Conservation (phyloP, 2,888 invertebrate genomes). For the Agriopis aurantiaria region DNA sequence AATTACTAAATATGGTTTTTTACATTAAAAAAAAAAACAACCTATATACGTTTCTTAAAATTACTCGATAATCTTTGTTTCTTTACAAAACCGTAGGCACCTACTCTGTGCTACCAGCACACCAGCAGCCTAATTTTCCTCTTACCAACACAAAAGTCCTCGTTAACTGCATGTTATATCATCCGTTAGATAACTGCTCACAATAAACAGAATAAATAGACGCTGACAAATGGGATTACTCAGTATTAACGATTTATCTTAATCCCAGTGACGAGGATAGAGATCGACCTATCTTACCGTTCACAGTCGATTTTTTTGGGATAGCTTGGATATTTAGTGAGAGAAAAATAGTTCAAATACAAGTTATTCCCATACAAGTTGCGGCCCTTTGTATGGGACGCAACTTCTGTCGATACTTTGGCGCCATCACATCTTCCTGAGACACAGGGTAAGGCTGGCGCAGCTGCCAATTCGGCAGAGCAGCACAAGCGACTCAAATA, state of each 20-base stretch:
- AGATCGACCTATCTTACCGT: conserved; percentile 31
- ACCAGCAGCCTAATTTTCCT: conserved; percentile 11
- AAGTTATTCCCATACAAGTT: too few species aligned
- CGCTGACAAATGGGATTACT: conserved; percentile 46
- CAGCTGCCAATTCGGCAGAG: too few species aligned
- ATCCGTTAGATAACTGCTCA: conserved; percentile 35
- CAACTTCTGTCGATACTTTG: too few species aligned
- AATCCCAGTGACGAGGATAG: conserved; percentile 45
- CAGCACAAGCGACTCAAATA: too few species aligned
- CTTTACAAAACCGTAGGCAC: background rate
- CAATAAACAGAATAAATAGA: conserved; percentile 44
- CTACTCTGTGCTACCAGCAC: background rate
- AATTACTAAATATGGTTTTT: too few species aligned
- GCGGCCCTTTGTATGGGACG: too few species aligned
- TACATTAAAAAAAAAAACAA: too few species aligned
- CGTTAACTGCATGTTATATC: conserved; percentile 21
- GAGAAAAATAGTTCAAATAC: background rate
- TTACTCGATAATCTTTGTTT: background rate
- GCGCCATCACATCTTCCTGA: too few species aligned
- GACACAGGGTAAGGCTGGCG: too few species aligned
- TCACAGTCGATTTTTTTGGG: conserved; percentile 19
- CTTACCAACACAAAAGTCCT: conserved; percentile 9
- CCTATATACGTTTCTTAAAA: too few species aligned
- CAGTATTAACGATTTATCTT: conserved; percentile 45
- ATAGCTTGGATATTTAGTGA: conserved; percentile 7